These are phyloP conservation scores for Mactra quadrangularis DNA, from an alignment of 1,140 invertebrate species.

Conservation along the genomic window DNA sequence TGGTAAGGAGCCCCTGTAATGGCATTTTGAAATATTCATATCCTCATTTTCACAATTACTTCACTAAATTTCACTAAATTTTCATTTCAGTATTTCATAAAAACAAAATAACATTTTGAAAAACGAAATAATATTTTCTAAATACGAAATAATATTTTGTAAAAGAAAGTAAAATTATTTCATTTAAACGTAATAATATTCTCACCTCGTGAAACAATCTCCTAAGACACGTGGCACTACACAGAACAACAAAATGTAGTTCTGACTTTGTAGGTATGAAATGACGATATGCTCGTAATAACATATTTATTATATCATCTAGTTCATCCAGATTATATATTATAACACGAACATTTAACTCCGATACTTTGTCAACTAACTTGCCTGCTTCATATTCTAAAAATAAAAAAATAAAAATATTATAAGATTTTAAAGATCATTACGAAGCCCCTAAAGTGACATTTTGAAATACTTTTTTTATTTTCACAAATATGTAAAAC, in stretches of 20 bases:
- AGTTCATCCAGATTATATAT: constrained; percentile 22
- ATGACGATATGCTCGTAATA: constrained; percentile 1
- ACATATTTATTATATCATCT: not conserved
- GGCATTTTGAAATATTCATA: no score
- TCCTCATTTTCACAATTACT: no score
- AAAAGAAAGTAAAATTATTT: not conserved
- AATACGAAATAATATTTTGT: no score
- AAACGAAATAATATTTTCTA: not conserved
- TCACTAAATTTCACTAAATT: no score
- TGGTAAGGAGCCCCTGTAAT: no score
- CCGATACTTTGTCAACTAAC: constrained; percentile 15
- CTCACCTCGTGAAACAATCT: constrained; percentile 17
- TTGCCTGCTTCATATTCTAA: constrained; percentile 6
- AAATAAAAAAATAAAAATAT: not conserved
- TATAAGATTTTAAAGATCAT: not conserved
- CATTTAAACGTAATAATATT: no score
- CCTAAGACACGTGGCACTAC: constrained; percentile 14
- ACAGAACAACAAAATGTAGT: constrained; percentile 31
- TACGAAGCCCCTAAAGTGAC: no score
- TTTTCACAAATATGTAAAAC: no score
- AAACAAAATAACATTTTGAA: no score
- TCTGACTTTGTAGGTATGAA: not conserved
- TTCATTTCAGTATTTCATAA: no score
- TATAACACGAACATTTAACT: not conserved
- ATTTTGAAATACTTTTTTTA: no score